Base-by-base conservation (phyloP, 2,797 vertebrate genomes). In the Tauraco hartlaubi region DNA sequence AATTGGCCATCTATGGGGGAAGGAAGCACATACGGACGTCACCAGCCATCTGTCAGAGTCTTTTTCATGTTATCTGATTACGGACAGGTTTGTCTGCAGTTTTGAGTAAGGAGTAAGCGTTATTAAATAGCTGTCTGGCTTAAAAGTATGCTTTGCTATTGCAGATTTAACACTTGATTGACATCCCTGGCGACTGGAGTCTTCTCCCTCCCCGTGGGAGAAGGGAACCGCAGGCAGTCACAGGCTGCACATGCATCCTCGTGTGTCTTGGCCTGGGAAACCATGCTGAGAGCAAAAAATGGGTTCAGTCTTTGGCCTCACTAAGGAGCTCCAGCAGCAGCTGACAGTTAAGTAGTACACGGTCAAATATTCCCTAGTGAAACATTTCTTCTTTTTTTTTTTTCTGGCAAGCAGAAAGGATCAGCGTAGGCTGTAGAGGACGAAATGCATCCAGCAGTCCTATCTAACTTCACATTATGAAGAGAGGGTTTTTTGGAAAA, bases 21-120 rank as follows among this genome's bases (percentile, higher is more conserved):
- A 88, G 67, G 58, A 54, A 79, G 39, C 77, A 94, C 82, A 61
- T 62, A 41, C 63, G 63, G 79, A 73, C 12, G 12, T 97, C 94
- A 92, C 59, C 82, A 93, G 49, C 80, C 87, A 94, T 95, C 87
- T 95, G 93, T 85, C 90, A 86, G 61, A 29, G 12, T 58, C 56
- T 69, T 59, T 46, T 79, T 56, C 18, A 0, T 20, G 54, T 76
- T 96, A 96, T 91, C 91, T 88, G 95, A 95, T 93, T n/a, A 15
- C 9, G 58, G 76, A 76, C 91, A 93, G 92, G 96, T 97, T 97
- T 95, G 85, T 88, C 95, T 94, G 73, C 88, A 96, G 79, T 92
- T 94, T 49, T 88, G 39, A 85, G 74, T 79, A 43, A 74, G 44
- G 77, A 94, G 87, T 79, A 87, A 90, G 93, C 13, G 0, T 77